These are phyloP conservation scores for Lypha dubia DNA, from an alignment of 2,888 invertebrate genomes.

Conservation along the genomic window DNA sequence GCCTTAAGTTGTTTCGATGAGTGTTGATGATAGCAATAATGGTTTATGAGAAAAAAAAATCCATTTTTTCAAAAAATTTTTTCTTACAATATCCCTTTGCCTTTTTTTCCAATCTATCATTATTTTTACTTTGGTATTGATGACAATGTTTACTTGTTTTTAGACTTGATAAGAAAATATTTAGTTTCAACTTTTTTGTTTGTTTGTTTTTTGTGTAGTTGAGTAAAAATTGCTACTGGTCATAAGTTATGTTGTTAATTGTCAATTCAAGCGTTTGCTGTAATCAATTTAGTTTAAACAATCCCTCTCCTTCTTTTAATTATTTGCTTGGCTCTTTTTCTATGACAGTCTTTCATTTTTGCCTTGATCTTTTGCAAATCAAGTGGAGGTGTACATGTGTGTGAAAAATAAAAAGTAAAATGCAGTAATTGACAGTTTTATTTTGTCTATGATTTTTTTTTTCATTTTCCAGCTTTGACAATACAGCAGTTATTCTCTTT, in stretches of 20 bases:
- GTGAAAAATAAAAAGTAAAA: conserved; percentile 51
- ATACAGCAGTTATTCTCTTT: conserved; percentile 28
- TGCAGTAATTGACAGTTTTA: conserved; percentile 71
- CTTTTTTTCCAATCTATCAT: conserved; percentile 33
- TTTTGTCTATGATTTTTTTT: conserved; percentile 57
- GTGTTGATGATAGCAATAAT: conserved; percentile 61
- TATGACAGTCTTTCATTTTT: background rate
- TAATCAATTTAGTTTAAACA: conserved; percentile 79
- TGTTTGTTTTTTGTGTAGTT: too few species aligned
- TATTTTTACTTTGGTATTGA: conserved; percentile 48
- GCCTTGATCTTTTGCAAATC: conserved; percentile 50
- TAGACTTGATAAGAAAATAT: background rate
- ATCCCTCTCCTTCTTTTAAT: conserved; percentile 66
- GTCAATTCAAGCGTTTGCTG: conserved; percentile 77
- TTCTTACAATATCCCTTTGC: conserved; percentile 33
- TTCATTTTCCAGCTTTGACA: conserved; percentile 17
- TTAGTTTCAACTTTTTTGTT: background rate
- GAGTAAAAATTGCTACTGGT: conserved; percentile 36
- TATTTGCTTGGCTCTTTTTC: conserved; percentile 28
- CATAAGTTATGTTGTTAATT: conserved; percentile 65
- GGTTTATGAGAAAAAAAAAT: conserved; percentile 33
- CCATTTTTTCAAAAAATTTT: conserved; percentile 40
- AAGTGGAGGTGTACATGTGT: background rate
- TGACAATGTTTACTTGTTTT: conserved; percentile 56
- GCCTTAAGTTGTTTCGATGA: conserved; percentile 64